Base-by-base conservation (phyloP, 2,888 invertebrate genomes). In the Oeneis ivallda region DNA sequence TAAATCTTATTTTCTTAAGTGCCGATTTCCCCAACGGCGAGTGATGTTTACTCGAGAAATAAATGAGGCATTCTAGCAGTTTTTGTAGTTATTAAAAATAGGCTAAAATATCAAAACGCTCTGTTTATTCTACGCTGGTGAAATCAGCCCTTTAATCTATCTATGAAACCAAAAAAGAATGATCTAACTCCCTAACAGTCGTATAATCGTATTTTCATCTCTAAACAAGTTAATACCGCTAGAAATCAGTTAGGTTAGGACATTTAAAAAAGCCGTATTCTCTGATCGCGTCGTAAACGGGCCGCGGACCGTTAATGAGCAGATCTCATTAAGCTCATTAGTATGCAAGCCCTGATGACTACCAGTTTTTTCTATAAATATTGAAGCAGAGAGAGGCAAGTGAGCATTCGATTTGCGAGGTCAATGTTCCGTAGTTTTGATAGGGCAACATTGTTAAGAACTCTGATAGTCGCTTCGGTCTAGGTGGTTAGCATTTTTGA, bases 271-370 rank as follows among this genome's bases (percentile, higher is more conserved):
- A 69, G 65, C 60, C 58, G 58, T 58, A 64, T 54, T 56, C 41
- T 43, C 52, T 52, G 58, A 56, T 41, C 45, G 56, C 56, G 19
- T 47, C 43, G 64, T 54, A 62, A 58, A 58, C 54, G n/a, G 34
- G 34, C 34, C 15, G 39, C 26, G 66, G 54, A 32, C 66, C 66
- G 65, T 69, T 69, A 69, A 69, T 67, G 69, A 69, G 67, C 47
- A 67, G 67, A 67, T 69, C 62, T 69, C 67, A 69, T 69, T 69
- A 69, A 63, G 56, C 41, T 67, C 61, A 65, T 69, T 67, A 67
- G 65, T 69, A 69, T 69, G 69, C 69, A 62, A 60, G 53, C 39
- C 60, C 60, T 65, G 65, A 69, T 67, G 62, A 62, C 67, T 69
- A 69, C 69, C 60, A 63, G 67, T 69, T 69, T 67, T 69, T 69